Evolutionary conservation across 1,140 invertebrate genomes (phyloP).

Genomic region (Contarinia nasturtii): DNA sequence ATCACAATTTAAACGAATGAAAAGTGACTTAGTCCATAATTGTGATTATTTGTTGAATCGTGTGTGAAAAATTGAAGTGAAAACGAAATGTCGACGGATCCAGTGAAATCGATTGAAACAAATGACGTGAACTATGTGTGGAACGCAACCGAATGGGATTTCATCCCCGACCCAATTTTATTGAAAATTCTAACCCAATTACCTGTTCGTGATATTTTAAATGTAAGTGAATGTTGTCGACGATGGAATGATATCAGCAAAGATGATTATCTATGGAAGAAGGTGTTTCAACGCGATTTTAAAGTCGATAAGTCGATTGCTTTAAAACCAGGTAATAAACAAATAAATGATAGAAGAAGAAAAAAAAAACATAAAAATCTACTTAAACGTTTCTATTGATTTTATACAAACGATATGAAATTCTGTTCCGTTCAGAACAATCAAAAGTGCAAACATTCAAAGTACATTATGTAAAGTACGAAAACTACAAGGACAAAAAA

Average conservation of each 20-base stretch:
- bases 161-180: conserved; percentile 45
- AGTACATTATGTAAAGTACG: background rate
- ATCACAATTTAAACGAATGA: too few relatives aligned
- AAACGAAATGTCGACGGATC: too few relatives aligned
- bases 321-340: conserved; percentile 43
- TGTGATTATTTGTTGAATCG: too few relatives aligned
- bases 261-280: conserved; percentile 50
- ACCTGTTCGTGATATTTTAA: conserved; percentile 33
- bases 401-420: too few relatives aligned
- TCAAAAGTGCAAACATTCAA: background rate
- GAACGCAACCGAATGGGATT: conserved; percentile 27
- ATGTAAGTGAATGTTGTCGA: conserved; percentile 33
- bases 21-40: too few relatives aligned
- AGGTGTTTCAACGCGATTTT: conserved; percentile 43
- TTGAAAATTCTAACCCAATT: conserved; percentile 46
- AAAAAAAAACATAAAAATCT: too few relatives aligned
- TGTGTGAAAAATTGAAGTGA: too few relatives aligned
- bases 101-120: too few relatives aligned
- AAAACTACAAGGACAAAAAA: background rate
- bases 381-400: too few relatives aligned
- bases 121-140: too few relatives aligned
- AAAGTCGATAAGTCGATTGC: conserved; percentile 39
- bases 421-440: too few relatives aligned
- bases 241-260: conserved; percentile 38
- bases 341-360: too few relatives aligned